Conservation (phyloP, 1,140 invertebrate genomes). For the Drosophila bocqueti region DNA sequence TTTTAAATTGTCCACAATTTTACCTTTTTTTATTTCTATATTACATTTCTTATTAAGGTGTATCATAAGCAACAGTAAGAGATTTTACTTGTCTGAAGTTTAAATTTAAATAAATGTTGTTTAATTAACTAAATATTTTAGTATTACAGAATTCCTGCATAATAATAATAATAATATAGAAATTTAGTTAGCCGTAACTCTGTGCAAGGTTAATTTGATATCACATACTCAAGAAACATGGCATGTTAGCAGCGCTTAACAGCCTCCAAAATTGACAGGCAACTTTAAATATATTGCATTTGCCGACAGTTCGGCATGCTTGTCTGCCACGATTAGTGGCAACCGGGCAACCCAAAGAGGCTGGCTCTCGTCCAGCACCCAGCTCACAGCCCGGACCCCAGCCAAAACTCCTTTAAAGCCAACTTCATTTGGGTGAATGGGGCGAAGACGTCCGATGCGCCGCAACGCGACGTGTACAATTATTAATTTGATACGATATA, state of each 20-base stretch:
- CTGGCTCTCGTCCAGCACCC: slow-evolving; percentile 32
- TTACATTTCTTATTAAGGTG: no score
- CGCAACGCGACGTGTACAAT: slow-evolving; percentile 71
- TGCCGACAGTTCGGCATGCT: slow-evolving; percentile 61
- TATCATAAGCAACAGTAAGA: no score
- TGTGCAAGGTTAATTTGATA: slow-evolving; percentile 39
- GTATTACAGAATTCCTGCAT: background rate
- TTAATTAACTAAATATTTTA: no score
- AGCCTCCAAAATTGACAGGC: slow-evolving; percentile 62
- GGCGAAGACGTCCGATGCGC: slow-evolving; percentile 65
- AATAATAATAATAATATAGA: background rate
- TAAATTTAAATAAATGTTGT: no score
- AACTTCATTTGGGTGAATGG: slow-evolving; percentile 69
- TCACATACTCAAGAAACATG: slow-evolving; percentile 53
- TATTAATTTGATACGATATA: slow-evolving; percentile 84
- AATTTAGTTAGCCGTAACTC: background rate
- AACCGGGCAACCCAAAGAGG: slow-evolving; percentile 34
- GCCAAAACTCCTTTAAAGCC: slow-evolving; percentile 55
- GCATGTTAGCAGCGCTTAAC: slow-evolving; percentile 58
- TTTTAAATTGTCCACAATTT: no score
- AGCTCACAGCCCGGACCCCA: background rate
- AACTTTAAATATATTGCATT: slow-evolving; percentile 62
- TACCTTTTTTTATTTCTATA: no score
- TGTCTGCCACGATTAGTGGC: slow-evolving; percentile 73
- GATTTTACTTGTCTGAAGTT: no score